Conservation (phyloP, 2,113 vertebrate genomes). For the Falcunculus frontatus region DNA sequence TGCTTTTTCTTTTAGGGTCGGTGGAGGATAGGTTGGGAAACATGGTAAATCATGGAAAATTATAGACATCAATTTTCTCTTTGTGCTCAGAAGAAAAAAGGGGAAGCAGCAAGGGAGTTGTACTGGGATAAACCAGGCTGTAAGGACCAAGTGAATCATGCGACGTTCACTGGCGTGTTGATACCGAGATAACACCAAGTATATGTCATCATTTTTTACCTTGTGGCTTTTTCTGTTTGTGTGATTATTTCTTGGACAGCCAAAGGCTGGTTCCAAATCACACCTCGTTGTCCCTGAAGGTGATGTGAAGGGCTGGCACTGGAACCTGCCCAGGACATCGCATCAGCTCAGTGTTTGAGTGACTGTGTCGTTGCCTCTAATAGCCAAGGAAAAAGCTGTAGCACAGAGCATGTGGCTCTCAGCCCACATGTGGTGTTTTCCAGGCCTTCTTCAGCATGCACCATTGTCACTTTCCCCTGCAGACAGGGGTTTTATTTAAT, state of each 20-base stretch:
- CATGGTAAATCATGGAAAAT: not conserved
- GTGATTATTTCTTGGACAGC: not conserved
- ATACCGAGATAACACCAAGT: not conserved
- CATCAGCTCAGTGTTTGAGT: not conserved
- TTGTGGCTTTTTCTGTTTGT: not conserved
- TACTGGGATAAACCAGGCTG: not conserved
- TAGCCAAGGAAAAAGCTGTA: not conserved
- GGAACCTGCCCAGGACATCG: not conserved
- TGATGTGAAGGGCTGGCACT: accelerated
- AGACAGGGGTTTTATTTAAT: not conserved
- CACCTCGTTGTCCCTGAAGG: not conserved
- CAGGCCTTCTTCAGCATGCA: not conserved
- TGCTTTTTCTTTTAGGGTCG: not conserved
- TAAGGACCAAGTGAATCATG: not conserved
- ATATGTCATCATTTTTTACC: not conserved
- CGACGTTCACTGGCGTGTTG: accelerated
- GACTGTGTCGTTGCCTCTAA: not conserved
- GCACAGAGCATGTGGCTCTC: not conserved
- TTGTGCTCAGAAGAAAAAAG: not conserved
- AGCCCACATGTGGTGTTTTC: not conserved
- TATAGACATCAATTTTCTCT: not conserved
- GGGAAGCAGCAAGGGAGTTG: not conserved
- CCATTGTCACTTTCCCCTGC: not conserved
- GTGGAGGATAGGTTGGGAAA: not conserved
- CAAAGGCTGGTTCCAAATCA: not conserved